Base-by-base conservation (phyloP, 2,797 vertebrate species). In the Takifugu ocellatus region DNA sequence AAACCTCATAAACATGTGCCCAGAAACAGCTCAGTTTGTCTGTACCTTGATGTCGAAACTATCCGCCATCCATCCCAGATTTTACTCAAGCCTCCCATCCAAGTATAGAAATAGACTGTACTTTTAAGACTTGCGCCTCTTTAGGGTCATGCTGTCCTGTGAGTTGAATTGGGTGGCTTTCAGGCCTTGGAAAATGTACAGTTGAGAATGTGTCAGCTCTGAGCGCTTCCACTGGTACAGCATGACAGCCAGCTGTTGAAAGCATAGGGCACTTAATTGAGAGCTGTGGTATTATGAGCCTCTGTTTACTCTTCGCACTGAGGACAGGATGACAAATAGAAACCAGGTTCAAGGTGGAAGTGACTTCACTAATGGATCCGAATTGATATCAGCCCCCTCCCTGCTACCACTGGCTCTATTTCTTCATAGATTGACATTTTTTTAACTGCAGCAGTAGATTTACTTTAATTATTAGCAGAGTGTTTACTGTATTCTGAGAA, bases 361-460 rank as follows among this genome's bases (percentile, higher is more conserved):
- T 59, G 68, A 56, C 72, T 77, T 39, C 59, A 46, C 36, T 81
- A 78, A 84, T 84, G 70, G 74, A 74, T 56, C 60, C 55, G 75
- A 74, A 81, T 77, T 64, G 66, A 68, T 75, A 55, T 72, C 74
- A 53, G 33, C 39, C 63, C 48, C 33, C 42, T 61, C 59, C 51
- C 51, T 78, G 52, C 65, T 49, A 54, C 55, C 62, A 81, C 75
- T 64, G 66, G 56, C 64, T 68, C 33, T 25, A 49, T 56, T 43
- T 46, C 7, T 39, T 39, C 14, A 1, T 2, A 39, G 7, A 7
- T 7, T 29, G 27, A 4, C 2, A 7, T 5, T 29, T 36, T 11
- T 36, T 36, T 36, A 36, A 36, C 33, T 11, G 9, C 33, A 36
- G 33, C 21, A 42, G 33, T 16, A 47, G 15, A 17, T 44, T 31